Percentiles rank a stretch among this genome's conserved stretches.
phyloP scores from a whole-genome alignment of 2,113 vertebrate genomes.

The Stictonetta naevosa region DNA sequence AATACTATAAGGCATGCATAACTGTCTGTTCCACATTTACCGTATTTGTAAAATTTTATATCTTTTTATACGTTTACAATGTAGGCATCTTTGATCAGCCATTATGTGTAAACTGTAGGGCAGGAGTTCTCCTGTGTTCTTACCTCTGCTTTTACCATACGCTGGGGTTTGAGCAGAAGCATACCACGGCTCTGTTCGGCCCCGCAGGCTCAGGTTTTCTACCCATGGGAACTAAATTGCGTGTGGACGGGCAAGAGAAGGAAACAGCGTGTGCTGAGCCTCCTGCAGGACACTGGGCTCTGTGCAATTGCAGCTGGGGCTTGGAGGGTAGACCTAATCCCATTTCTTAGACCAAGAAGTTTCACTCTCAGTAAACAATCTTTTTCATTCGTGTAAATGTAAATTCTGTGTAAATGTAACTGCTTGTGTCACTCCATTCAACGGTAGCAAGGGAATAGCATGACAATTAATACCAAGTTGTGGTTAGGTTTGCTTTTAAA shows the following conservation, averaged over 20 bases:
- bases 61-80: not conserved
- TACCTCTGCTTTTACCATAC: not conserved
- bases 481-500: not conserved
- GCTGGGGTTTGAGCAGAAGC: not conserved
- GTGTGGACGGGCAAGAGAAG: not conserved
- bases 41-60: not conserved
- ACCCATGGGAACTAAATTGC: not conserved
- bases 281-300: accelerated
- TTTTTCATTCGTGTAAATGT: not conserved
- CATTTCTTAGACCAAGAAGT: not conserved
- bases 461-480: not conserved
- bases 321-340: not conserved
- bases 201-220: not conserved
- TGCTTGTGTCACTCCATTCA: not conserved
- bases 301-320: accelerated
- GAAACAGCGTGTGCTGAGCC: too few species aligned
- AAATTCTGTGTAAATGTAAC: not conserved
- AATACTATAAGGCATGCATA: not conserved
- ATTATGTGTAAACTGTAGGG: not conserved
- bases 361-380: not conserved
- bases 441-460: not conserved
- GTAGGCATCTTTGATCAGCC: not conserved
- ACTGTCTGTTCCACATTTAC: not conserved
- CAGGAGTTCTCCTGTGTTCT: not conserved
- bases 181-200: not conserved